These are phyloP conservation scores for Cylloceria caligata DNA, from an alignment of 2,888 invertebrate species.

Conservation along the genomic window DNA sequence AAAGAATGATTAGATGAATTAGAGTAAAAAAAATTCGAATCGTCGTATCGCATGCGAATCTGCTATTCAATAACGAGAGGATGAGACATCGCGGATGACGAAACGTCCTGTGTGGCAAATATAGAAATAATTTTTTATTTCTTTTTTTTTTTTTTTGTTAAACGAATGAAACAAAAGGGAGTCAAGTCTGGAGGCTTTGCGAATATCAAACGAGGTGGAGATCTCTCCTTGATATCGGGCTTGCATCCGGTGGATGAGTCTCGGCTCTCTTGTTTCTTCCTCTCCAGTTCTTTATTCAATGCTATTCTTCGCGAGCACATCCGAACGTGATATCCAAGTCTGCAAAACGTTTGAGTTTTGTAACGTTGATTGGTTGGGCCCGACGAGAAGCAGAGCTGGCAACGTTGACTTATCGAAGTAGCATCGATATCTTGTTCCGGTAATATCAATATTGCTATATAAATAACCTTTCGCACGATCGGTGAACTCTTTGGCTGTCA, in stretches of 20 bases:
- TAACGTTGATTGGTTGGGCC: neutral
- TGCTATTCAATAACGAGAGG: neutral
- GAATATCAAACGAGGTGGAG: constrained; percentile 41
- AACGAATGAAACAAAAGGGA: constrained; percentile 12
- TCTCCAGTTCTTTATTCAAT: neutral
- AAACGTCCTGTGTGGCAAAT: neutral
- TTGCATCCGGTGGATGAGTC: constrained; percentile 51
- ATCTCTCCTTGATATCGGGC: constrained; percentile 48
- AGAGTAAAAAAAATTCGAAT: neutral
- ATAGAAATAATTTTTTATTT: neutral
- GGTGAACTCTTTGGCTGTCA: too few relatives aligned
- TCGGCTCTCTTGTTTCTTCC: constrained; percentile 37
- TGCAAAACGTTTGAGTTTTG: neutral
- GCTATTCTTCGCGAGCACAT: constrained; percentile 23
- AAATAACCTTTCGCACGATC: too few relatives aligned
- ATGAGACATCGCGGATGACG: neutral
- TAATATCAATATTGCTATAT: too few relatives aligned
- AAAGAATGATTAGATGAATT: neutral
- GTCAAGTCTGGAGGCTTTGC: constrained; percentile 33
- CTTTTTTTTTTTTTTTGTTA: too few relatives aligned
- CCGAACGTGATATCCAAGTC: constrained; percentile 24
- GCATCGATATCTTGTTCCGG: neutral
- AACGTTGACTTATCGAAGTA: neutral
- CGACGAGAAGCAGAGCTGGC: neutral
- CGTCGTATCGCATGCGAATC: neutral